A percentile compares a stretch with the other conserved stretches of the same genome.
phyloP scores from a whole-genome alignment of 2,888 invertebrate genomes.

The Poecilobothrus nobilitatus region DNA sequence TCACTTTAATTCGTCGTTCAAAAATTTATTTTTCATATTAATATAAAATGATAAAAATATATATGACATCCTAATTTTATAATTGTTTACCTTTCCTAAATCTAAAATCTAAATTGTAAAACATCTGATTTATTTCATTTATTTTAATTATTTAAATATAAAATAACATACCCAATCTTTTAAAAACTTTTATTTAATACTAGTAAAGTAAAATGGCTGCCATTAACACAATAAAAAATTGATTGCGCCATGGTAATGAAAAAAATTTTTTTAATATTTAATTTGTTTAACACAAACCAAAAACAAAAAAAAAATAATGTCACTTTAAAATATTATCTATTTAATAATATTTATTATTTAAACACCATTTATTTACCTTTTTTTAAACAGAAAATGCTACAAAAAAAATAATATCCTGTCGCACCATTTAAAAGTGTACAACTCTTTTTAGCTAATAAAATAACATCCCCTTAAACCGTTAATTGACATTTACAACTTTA shows the following conservation, averaged over 20 bases:
- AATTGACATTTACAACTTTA: no score
- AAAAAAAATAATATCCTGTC: conserved; percentile 2
- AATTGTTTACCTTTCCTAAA: no score
- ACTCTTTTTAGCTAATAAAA: conserved; percentile 1
- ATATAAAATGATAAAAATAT: no score
- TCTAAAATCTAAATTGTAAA: no score
- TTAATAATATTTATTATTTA: background rate
- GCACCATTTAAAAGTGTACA: background rate
- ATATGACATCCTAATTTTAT: no score
- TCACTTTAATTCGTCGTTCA: background rate
- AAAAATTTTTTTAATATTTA: background rate
- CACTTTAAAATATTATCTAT: background rate
- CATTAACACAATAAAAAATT: background rate
- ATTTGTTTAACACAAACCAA: background rate
- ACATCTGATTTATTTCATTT: no score
- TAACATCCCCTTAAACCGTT: background rate
- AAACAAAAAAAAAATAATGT: background rate
- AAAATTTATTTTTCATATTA: no score
- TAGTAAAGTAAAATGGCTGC: background rate
- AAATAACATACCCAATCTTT: background rate
- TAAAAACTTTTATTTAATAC: background rate
- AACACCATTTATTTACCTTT: background rate
- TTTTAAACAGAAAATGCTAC: background rate
- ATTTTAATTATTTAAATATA: background rate
- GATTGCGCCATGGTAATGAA: background rate